phyloP scores from a whole-genome alignment of 2,888 invertebrate genomes.

The Cantharis flavilabris region DNA sequence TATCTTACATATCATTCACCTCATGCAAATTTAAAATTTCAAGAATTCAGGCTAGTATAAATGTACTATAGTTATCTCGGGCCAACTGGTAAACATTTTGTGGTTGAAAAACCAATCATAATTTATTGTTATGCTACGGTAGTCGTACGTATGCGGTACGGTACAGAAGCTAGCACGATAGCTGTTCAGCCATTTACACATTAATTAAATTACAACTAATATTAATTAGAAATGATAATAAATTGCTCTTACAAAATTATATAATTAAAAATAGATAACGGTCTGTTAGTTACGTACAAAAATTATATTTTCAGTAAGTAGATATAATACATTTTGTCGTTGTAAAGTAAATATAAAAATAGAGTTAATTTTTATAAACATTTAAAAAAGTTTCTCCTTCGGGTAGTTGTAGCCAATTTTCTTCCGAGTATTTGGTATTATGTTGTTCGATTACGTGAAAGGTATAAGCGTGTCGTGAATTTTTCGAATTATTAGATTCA shows the following conservation, averaged over 20 bases:
- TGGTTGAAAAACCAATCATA: no score
- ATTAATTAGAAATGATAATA: background rate
- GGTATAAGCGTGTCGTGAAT: slow-evolving; percentile 92
- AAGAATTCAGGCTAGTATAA: no score
- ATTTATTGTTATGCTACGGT: no score
- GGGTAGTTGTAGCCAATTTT: slow-evolving; percentile 88
- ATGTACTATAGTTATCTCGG: no score
- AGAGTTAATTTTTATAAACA: slow-evolving; percentile 63
- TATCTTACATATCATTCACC: no score
- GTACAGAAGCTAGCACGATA: no score
- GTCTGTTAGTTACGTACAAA: background rate
- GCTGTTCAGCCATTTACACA: no score
- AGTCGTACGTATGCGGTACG: no score
- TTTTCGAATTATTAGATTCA: slow-evolving; percentile 78
- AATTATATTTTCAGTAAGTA: background rate
- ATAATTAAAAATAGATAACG: background rate
- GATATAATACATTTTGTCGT: background rate
- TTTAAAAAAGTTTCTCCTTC: slow-evolving; percentile 70
- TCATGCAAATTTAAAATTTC: no score
- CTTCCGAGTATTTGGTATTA: slow-evolving; percentile 72
- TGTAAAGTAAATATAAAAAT: background rate
- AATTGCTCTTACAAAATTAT: background rate
- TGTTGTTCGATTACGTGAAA: slow-evolving; percentile 89
- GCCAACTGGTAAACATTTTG: no score
- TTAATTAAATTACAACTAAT: background rate